Evolutionary conservation across 2,888 invertebrate genomes (phyloP).

Genomic region (Steinernema hermaphroditum): DNA sequence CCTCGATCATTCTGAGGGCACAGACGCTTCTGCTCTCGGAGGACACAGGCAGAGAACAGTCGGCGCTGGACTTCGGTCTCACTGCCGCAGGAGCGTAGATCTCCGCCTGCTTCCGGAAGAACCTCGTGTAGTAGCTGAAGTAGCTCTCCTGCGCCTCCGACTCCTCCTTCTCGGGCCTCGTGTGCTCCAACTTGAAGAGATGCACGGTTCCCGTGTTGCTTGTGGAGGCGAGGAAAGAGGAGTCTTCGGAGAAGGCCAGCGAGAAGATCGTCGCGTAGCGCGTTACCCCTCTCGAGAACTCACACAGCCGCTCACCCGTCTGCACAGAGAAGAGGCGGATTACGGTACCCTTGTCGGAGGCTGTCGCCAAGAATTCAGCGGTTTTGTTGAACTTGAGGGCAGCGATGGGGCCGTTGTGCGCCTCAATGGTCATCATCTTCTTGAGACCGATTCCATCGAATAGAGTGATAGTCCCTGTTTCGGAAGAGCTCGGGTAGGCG

Average conservation of each 20-base stretch:
- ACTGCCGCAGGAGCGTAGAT: background rate
- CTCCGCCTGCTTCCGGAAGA: background rate
- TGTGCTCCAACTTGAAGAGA: constrained; percentile 83
- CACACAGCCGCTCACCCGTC: constrained; percentile 86
- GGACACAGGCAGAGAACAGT: background rate
- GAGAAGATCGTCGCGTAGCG: constrained; percentile 89
- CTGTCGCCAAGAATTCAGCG: constrained; percentile 73
- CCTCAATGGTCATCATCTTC: background rate
- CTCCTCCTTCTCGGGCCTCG: background rate
- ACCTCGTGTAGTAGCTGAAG: background rate
- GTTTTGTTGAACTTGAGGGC: constrained; percentile 88
- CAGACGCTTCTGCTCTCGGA: background rate
- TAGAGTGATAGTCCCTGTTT: background rate
- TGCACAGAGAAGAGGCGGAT: constrained; percentile 87
- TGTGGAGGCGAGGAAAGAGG: constrained; percentile 85
- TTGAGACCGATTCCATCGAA: background rate
- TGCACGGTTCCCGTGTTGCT: constrained; percentile 93
- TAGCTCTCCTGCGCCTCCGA: background rate
- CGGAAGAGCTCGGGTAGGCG: background rate
- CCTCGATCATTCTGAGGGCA: background rate
- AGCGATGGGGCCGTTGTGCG: constrained; percentile 89
- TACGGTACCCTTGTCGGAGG: constrained; percentile 79
- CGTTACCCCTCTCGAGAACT: constrained; percentile 87
- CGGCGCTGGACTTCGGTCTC: background rate
- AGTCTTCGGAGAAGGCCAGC: constrained; percentile 88